These are phyloP conservation scores for Pegea sp. DNA, from an alignment of 23 tunicate species.

Conservation along the genomic window DNA sequence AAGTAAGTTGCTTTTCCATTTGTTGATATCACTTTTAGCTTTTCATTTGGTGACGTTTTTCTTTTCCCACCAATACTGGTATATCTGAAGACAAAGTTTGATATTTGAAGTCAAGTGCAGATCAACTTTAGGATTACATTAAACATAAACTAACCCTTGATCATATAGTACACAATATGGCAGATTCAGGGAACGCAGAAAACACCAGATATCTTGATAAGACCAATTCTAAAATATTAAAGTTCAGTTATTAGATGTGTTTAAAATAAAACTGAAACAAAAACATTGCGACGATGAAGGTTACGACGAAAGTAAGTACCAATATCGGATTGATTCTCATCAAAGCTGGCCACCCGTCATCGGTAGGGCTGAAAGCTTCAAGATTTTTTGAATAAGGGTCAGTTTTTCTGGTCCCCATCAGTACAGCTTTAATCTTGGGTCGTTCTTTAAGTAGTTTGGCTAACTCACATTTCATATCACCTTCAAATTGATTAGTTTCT, in stretches of 20 bases:
- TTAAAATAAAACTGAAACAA: neutral
- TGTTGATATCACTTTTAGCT: slow-evolving; percentile 13
- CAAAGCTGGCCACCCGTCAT: slow-evolving; percentile 62
- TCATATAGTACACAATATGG: slow-evolving; percentile 91
- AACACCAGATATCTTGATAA: slow-evolving; percentile 78
- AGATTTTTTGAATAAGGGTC: slow-evolving; percentile 60
- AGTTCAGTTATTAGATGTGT: neutral
- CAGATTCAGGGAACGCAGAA: slow-evolving; percentile 28
- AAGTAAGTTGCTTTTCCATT: slow-evolving; percentile 11
- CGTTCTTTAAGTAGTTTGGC: slow-evolving; percentile 7
- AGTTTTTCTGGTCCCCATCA: slow-evolving; percentile 75
- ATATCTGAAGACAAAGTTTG: slow-evolving; percentile 12
- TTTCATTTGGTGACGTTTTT: slow-evolving; percentile 39
- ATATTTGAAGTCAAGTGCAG: neutral
- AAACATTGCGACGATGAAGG: no score
- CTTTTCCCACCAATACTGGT: slow-evolving; percentile 71
- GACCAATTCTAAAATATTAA: slow-evolving; percentile 93
- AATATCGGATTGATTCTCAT: slow-evolving; percentile 85
- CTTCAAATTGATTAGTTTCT: slow-evolving; percentile 13
- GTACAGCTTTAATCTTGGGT: slow-evolving; percentile 50
- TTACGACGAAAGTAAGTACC: slow-evolving; percentile 4
- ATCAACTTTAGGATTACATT: no score
- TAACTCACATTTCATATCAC: slow-evolving; percentile 46
- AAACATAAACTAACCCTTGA: slow-evolving; percentile 32
- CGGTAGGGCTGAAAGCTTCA: slow-evolving; percentile 43